Evolutionary conservation across 2,888 invertebrate species (phyloP).

Genomic region (Cataglyphis altisquamis): DNA sequence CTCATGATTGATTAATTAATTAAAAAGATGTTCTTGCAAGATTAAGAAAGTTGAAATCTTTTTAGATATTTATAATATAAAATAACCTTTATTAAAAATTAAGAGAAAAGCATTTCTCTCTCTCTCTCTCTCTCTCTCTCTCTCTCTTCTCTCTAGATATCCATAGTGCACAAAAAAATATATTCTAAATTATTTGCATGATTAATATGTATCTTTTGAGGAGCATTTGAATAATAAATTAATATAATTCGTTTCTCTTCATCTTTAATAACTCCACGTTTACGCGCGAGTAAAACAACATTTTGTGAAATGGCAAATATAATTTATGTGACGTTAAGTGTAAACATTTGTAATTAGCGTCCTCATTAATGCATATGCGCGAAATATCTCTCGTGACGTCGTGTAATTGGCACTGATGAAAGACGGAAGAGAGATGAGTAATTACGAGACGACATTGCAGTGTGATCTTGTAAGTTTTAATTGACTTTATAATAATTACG

Average conservation of each 20-base stretch:
- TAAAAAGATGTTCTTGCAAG: not conserved
- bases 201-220: not conserved
- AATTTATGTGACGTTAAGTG: conserved; percentile 26
- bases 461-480: conserved; percentile 67
- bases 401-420: conserved; percentile 30
- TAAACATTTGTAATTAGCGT: conserved; percentile 29
- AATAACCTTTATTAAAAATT: not conserved
- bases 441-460: conserved; percentile 57
- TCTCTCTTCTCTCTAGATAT: not conserved
- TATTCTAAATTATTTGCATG: not conserved
- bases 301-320: conserved; percentile 21
- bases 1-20: not conserved
- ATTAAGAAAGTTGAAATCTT: not conserved
- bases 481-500: conserved; percentile 75
- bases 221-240: not conserved
- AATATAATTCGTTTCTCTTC: not conserved
- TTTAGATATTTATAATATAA: not conserved
- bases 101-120: not conserved
- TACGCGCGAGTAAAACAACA: conserved; percentile 60
- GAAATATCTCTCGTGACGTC: conserved; percentile 8
- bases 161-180: not conserved
- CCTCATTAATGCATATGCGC: conserved; percentile 26
- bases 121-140: too few species aligned
- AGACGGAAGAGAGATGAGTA: conserved; percentile 49
- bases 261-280: conserved; percentile 38